These are phyloP conservation scores for Parasteatoda tepidariorum DNA, from an alignment of 1,140 invertebrate genomes.

Conservation along the genomic window DNA sequence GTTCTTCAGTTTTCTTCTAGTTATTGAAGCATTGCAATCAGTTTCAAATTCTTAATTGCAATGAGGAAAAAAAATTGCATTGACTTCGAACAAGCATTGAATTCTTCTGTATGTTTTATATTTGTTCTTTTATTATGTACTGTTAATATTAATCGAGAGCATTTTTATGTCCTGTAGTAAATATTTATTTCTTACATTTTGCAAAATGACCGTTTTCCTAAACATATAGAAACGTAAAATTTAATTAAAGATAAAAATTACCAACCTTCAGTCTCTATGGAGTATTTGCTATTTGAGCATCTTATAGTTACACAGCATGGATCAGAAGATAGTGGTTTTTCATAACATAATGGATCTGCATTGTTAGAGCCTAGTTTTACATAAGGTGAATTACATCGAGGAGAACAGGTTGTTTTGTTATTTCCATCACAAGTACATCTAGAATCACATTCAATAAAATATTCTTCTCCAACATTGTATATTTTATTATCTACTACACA, in stretches of 20 bases:
- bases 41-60: no score
- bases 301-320: slow-evolving; percentile 81
- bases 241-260: not conserved
- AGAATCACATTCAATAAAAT: slow-evolving; percentile 68
- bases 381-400: slow-evolving; percentile 60
- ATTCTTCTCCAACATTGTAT: slow-evolving; percentile 66
- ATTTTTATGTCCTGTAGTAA: not conserved
- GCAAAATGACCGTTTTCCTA: not conserved
- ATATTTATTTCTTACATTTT: not conserved
- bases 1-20: no score
- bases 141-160: no score
- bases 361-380: slow-evolving; percentile 68
- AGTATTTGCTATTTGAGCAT: slow-evolving; percentile 69
- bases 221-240: not conserved
- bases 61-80: no score
- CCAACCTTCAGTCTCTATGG: slow-evolving; percentile 4
- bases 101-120: no score
- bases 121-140: no score
- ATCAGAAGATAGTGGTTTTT: slow-evolving; percentile 76
- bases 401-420: slow-evolving; percentile 48
- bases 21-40: no score
- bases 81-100: no score
- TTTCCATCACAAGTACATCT: slow-evolving; percentile 66
- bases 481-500: slow-evolving; percentile 67
- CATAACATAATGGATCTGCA: slow-evolving; percentile 79